A percentile compares a stretch with the other conserved stretches of the same genome.
These are phyloP conservation scores for Mylabris phalerata DNA, from an alignment of 1,140 invertebrate genomes.

Conservation along the genomic window DNA sequence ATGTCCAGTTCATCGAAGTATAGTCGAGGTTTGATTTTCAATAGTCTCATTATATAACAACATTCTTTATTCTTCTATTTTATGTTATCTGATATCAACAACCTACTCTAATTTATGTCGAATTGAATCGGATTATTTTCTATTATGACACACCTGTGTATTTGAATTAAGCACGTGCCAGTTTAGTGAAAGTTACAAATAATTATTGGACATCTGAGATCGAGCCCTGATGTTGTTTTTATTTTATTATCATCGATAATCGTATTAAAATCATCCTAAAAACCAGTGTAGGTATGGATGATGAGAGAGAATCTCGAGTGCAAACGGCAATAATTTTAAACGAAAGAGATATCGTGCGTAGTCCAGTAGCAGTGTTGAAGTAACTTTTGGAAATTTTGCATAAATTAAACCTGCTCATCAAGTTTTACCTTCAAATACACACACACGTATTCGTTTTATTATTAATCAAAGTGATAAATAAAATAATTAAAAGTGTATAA, in stretches of 20 bases:
- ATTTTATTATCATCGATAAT: too few species aligned
- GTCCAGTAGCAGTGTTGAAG: conserved; percentile 12
- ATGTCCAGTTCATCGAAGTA: too few species aligned
- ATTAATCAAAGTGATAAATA: conserved; percentile 8
- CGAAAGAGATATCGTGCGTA: neutral
- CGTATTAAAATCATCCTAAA: too few species aligned
- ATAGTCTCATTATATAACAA: too few species aligned
- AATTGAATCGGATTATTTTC: conserved; percentile 14
- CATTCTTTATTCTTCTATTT: neutral
- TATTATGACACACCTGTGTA: conserved; percentile 8
- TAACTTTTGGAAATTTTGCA: conserved; percentile 14
- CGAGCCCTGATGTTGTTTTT: too few species aligned
- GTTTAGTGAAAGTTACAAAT: conserved; percentile 14
- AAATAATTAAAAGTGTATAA: too few species aligned
- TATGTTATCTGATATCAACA: conserved; percentile 6
- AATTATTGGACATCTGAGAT: too few species aligned
- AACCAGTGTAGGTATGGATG: too few species aligned
- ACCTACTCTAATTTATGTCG: conserved; percentile 3
- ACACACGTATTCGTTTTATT: neutral
- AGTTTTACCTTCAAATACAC: neutral
- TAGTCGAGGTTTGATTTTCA: too few species aligned
- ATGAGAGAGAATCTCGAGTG: too few species aligned
- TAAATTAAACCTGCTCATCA: conserved; percentile 16
- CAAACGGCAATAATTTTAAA: too few species aligned
- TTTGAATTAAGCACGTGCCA: conserved; percentile 7